Evolutionary conservation across 1,140 invertebrate species (phyloP).

Genomic region (Zaprionus capensis): DNA sequence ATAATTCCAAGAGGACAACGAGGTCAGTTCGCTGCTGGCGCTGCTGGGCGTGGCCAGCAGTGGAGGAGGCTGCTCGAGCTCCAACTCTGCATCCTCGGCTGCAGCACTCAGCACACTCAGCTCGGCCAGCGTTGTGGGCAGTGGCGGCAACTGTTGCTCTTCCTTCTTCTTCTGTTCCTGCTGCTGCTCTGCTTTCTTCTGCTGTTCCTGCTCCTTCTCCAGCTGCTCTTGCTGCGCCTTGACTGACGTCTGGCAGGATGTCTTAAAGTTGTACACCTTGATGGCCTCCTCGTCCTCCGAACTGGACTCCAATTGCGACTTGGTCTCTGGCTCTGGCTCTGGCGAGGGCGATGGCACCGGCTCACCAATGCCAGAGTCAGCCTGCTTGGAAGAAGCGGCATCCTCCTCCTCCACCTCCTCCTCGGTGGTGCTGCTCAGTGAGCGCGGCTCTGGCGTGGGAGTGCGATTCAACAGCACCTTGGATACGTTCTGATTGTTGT

Average conservation of each 20-base stretch:
- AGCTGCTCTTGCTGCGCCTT: conserved; percentile 33
- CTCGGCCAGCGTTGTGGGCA: conserved; percentile 19
- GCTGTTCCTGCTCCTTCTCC: neutral
- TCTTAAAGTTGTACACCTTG: conserved; percentile 83
- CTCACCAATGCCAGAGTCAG: conserved; percentile 78
- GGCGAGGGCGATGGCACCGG: conserved; percentile 66
- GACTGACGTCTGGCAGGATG: conserved; percentile 74
- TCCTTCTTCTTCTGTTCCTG: neutral
- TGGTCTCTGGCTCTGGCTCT: conserved; percentile 24
- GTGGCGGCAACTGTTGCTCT: conserved; percentile 18
- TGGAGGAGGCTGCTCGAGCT: conserved; percentile 10
- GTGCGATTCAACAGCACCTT: conserved; percentile 77
- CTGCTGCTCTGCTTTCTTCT: neutral
- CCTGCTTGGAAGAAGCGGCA: conserved; percentile 73
- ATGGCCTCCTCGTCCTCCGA: conserved; percentile 82
- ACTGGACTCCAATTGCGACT: conserved; percentile 69
- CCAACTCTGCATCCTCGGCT: conserved; percentile 6
- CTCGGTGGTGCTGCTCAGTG: conserved; percentile 61
- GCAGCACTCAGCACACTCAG: conserved; percentile 43
- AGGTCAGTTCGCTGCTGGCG: conserved; percentile 58
- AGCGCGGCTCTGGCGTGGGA: conserved; percentile 78
- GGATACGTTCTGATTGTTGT: conserved; percentile 60
- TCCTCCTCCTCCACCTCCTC: conserved; percentile 42
- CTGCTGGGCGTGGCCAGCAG: conserved; percentile 51
- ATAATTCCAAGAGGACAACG: conserved; percentile 77